Conservation (phyloP, 2,113 vertebrate species). For the Bettongia penicillata region DNA sequence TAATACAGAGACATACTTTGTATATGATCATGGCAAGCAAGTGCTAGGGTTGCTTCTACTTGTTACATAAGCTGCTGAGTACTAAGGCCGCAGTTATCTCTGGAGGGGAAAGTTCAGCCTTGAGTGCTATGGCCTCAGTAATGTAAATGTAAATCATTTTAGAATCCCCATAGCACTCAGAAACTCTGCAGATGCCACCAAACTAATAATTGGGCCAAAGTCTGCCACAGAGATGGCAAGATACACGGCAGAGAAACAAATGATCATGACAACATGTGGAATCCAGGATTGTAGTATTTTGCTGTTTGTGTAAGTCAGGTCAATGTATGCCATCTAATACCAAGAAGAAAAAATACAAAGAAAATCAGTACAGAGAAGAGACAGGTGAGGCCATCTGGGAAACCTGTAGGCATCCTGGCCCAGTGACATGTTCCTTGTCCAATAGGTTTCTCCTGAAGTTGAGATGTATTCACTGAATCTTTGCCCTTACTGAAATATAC, state of each 20-base stretch:
- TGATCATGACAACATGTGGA: background rate
- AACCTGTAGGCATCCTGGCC: background rate
- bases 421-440: background rate
- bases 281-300: background rate
- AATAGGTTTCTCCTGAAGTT: constrained; percentile 13
- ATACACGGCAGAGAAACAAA: background rate
- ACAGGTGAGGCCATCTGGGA: background rate
- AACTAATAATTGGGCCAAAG: background rate
- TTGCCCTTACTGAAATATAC: background rate
- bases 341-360: constrained; percentile 49
- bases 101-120: background rate
- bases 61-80: constrained; percentile 21
- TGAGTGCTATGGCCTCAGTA: background rate
- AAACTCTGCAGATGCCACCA: background rate
- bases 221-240: background rate
- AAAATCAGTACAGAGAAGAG: constrained; percentile 24
- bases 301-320: constrained; percentile 19
- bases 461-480: constrained; percentile 3
- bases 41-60: background rate
- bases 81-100: background rate
- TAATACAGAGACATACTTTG: background rate
- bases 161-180: background rate
- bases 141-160: background rate
- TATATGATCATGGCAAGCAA: background rate
- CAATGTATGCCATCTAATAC: constrained; percentile 23